A percentile compares a stretch with the other conserved stretches of the same genome.
These are phyloP conservation scores for Notothenia rossii DNA, from an alignment of 2,113 vertebrate species.

Conservation along the genomic window DNA sequence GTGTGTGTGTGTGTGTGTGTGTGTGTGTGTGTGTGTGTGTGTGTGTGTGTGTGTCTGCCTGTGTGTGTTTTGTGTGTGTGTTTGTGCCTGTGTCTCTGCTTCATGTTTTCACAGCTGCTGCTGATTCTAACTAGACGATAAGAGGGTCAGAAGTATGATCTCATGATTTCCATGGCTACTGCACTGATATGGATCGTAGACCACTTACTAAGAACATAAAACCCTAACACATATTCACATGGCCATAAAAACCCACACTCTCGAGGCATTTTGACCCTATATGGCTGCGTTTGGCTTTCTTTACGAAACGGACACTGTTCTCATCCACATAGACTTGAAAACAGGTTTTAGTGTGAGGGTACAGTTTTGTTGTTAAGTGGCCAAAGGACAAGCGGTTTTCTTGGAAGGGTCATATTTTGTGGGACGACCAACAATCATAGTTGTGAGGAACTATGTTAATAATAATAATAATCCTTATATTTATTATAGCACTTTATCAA, in stretches of 20 bases:
- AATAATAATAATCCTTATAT: too few relatives aligned
- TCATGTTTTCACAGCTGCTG: constrained; percentile 74
- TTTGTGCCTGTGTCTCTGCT: constrained; percentile 17
- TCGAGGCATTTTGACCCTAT: constrained; percentile 59
- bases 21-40: too few relatives aligned
- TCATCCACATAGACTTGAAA: neutral
- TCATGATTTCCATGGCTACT: constrained; percentile 71
- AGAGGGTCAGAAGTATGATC: constrained; percentile 62
- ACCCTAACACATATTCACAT: constrained; percentile 8
- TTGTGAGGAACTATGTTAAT: neutral
- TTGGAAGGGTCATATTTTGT: neutral
- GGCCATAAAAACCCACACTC: constrained; percentile 11
- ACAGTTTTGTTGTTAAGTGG: neutral
- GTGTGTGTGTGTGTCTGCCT: neutral
- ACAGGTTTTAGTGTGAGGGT: neutral
- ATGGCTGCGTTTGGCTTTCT: constrained; percentile 42
- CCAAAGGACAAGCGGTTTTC: too few relatives aligned
- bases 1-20: neutral
- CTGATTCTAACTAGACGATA: constrained; percentile 66
- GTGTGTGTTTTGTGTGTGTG: neutral
- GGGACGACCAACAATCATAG: neutral
- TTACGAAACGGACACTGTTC: neutral
- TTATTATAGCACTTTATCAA: too few relatives aligned
- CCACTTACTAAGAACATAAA: constrained; percentile 52
- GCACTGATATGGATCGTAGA: constrained; percentile 65